Percentiles rank a stretch among this genome's conserved stretches.
phyloP scores from a whole-genome alignment of 2,888 invertebrate genomes.

The Acronicta leporina region DNA sequence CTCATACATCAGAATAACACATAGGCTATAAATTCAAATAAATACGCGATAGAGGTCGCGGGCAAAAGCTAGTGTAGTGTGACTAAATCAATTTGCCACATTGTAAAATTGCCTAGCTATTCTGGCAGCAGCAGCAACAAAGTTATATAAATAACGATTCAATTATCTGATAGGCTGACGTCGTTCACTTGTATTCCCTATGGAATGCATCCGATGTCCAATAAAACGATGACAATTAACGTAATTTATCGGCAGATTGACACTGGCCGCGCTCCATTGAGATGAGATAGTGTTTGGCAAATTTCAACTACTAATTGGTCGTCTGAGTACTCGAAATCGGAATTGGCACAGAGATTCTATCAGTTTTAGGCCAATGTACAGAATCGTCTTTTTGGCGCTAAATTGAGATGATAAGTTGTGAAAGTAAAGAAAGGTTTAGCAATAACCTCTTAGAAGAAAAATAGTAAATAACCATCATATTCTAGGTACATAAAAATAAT shows the following conservation, averaged over 20 bases:
- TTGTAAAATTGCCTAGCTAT: conserved; percentile 14
- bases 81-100: conserved; percentile 1
- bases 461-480: too few relatives aligned
- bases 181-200: conserved; percentile 53
- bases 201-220: conserved; percentile 69
- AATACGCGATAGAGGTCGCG: too few relatives aligned
- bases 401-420: neutral
- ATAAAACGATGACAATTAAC: conserved; percentile 75
- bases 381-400: neutral
- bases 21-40: too few relatives aligned
- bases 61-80: too few relatives aligned
- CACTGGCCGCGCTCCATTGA: conserved; percentile 50
- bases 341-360: conserved; percentile 27
- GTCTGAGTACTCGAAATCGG: conserved; percentile 20
- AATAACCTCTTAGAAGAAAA: neutral
- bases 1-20: too few relatives aligned
- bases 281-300: conserved; percentile 46
- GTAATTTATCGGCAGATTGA: conserved; percentile 74
- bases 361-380: conserved; percentile 19
- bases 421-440: neutral
- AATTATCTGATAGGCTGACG: conserved; percentile 47
- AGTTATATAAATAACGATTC: conserved; percentile 38
- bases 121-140: conserved; percentile 19
- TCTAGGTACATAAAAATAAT: too few relatives aligned
- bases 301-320: conserved; percentile 44